Conservation (phyloP, 2,113 vertebrate species). For the Percopsis transmontana region DNA sequence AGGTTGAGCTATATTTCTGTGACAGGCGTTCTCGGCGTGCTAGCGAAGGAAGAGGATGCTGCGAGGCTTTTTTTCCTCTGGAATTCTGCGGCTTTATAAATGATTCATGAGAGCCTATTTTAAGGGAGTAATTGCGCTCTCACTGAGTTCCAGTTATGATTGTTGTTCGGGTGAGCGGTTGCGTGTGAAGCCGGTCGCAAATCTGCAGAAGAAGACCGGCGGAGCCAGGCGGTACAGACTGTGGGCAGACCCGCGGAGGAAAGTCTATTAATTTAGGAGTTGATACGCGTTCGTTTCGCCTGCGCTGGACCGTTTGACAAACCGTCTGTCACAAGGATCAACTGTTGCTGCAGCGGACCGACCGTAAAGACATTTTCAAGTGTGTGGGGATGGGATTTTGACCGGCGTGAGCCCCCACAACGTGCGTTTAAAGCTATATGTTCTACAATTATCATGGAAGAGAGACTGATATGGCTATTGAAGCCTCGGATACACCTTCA, state of each 20-base stretch:
- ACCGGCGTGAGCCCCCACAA: slow-evolving; percentile 57
- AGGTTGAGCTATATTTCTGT: not conserved
- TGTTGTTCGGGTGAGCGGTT: slow-evolving; percentile 30
- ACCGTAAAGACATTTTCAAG: slow-evolving; percentile 53
- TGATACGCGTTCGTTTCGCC: slow-evolving; percentile 32
- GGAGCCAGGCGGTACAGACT: slow-evolving; percentile 31
- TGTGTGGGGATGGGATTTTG: slow-evolving; percentile 60
- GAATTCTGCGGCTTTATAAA: slow-evolving; percentile 63
- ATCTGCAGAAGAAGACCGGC: slow-evolving; percentile 40
- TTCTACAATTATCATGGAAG: slow-evolving; percentile 69
- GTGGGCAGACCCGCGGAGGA: slow-evolving; percentile 14
- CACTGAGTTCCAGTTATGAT: slow-evolving; percentile 54
- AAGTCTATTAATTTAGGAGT: slow-evolving; percentile 57
- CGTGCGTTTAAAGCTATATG: slow-evolving; percentile 23
- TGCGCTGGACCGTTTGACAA: slow-evolving; percentile 40
- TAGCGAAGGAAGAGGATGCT: slow-evolving; percentile 64
- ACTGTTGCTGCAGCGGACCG: slow-evolving; percentile 77
- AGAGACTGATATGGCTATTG: slow-evolving; percentile 62
- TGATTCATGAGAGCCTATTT: slow-evolving; percentile 68
- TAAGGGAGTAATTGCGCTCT: slow-evolving; percentile 65
- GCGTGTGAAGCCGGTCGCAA: slow-evolving; percentile 49
- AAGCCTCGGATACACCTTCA: slow-evolving; percentile 67
- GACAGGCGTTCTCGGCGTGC: slow-evolving; percentile 25
- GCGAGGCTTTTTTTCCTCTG: slow-evolving; percentile 56
- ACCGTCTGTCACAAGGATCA: slow-evolving; percentile 70